Conservation (phyloP, 2,888 invertebrate genomes). For the Andrena dorsata region DNA sequence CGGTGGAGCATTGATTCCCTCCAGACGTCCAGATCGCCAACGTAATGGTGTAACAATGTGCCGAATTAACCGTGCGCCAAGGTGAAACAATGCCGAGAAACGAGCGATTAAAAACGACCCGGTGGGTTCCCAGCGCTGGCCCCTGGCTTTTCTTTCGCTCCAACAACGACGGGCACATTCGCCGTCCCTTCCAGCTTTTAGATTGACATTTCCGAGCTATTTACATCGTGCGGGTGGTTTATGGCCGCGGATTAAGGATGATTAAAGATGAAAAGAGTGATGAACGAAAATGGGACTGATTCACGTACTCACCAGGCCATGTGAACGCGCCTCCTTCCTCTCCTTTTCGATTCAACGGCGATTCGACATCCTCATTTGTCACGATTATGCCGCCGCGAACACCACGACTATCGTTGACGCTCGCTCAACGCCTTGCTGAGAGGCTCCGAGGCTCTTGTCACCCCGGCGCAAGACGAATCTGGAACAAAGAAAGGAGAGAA, state of each 20-base stretch:
- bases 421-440: no score
- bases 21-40: constrained; percentile 21
- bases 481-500: constrained; percentile 16
- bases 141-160: constrained; percentile 15
- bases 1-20: constrained; percentile 29
- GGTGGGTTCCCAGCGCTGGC: constrained; percentile 24
- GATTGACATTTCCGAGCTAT: constrained; percentile 74
- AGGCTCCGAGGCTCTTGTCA: neutral
- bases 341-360: constrained; percentile 57
- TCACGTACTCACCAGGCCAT: constrained; percentile 60
- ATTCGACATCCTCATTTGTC: constrained; percentile 68
- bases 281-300: constrained; percentile 69
- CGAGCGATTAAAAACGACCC: constrained; percentile 42
- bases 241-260: constrained; percentile 68
- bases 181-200: constrained; percentile 70
- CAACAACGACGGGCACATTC: constrained; percentile 45
- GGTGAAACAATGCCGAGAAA: constrained; percentile 37
- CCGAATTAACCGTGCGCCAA: constrained; percentile 42
- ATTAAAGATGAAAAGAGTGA: constrained; percentile 74
- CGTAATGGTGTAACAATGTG: constrained; percentile 60
- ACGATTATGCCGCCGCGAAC: constrained; percentile 49
- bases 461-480: constrained; percentile 8
- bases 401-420: neutral
- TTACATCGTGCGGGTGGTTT: constrained; percentile 73
- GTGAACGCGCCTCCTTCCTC: constrained; percentile 63